Base-by-base conservation (phyloP, 2,888 invertebrate species). In the Portevinia maculata region DNA sequence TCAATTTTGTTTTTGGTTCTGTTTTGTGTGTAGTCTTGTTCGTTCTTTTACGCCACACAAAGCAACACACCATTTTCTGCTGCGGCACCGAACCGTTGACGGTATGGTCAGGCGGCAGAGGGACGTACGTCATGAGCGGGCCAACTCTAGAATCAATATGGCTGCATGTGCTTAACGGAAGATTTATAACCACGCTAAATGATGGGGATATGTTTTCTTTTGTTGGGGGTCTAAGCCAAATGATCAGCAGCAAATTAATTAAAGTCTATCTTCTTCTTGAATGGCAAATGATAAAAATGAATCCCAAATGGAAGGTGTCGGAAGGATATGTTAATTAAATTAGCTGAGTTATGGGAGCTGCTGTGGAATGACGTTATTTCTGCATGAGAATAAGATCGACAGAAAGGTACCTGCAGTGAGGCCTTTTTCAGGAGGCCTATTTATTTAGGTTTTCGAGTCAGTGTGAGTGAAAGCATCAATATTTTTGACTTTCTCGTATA, bases 131-230 rank as follows among this genome's bases (percentile, higher is more conserved):
- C 2, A 15, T 15, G 39, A 39, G 34, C 19, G 59, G 76, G 41
- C 17, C 32, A 53, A 17, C 15, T 50, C n/a, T 41, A 21, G 67
- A 57, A 74, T 57, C 65, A 83, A 83, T 78, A 83, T 83, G 83
- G 83, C 83, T 83, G 71, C 67, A 65, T 73, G 78, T 83, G 83
- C 67, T 83, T 76, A 67, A 46, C 65, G 37, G 57, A 78, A 48
- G 83, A 83, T 83, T 78, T 83, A 83, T 73, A 65, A 73, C 71
- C 50, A 48, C 44, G 71, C 67, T 62, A 73, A 83, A 78, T 46
- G 81, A 76, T 65, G 34, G 55, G 30, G 76, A 41, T 78, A 39
- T 78, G 71, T 83, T 83, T 76, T 78, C 71, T 83, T 83, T 83
- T 83, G 62, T 67, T 83, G 83, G 71, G 44, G 71, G 83, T 78